Percentiles rank a stretch among this genome's conserved stretches.
Conservation (phyloP, 2,113 vertebrate genomes). For the Dermatemys mawii region DNA sequence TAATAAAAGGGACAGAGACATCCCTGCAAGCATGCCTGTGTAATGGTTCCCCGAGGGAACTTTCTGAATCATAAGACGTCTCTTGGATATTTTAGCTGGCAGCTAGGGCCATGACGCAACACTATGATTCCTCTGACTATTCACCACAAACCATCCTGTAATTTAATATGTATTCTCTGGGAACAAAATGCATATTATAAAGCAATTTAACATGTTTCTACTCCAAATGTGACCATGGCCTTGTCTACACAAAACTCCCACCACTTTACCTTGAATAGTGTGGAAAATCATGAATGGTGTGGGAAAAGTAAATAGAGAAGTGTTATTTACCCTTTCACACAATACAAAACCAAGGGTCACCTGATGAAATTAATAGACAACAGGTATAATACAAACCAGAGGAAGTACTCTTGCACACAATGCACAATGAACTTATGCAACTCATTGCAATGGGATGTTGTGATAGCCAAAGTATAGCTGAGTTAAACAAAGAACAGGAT, state of each 20-base stretch:
- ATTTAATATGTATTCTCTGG: constrained; percentile 26
- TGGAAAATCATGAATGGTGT: no score
- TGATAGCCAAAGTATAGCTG: no score
- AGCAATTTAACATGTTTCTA: not conserved
- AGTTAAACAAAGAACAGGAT: no score
- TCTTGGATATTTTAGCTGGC: constrained; percentile 19
- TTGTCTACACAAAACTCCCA: rapidly evolving
- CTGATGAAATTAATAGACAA: no score
- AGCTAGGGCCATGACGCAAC: constrained; percentile 28
- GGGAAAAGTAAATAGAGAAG: no score
- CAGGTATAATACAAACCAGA: no score
- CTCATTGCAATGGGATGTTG: no score
- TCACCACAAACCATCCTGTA: not conserved
- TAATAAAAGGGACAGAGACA: not conserved
- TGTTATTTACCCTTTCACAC: no score
- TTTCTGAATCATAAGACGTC: constrained; percentile 39
- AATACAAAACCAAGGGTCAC: no score
- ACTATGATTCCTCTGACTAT: constrained; percentile 21
- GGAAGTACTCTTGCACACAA: no score
- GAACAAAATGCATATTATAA: not conserved
- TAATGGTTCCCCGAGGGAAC: not conserved
- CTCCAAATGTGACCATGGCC: not conserved
- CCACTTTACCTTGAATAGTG: not conserved
- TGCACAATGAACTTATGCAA: no score
- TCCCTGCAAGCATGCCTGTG: not conserved